Base-by-base conservation (phyloP, 2,888 invertebrate genomes). In the Euclidia mi region DNA sequence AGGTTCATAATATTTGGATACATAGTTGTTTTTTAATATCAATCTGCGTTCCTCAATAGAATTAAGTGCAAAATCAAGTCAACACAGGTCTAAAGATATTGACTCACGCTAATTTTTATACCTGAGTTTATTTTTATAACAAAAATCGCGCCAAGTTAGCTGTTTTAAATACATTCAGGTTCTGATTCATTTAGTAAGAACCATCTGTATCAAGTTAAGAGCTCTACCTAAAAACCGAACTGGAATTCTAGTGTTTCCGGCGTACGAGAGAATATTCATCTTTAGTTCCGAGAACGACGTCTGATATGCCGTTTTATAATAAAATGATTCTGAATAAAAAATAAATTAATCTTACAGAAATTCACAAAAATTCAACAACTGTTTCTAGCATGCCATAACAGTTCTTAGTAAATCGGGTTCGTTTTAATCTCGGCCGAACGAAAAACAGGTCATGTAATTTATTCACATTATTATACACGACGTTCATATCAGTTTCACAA, bases 111-210 rank as follows among this genome's bases (percentile, higher is more conserved):
- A 71, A 78, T 69, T 71, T 84, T 86, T 85, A 82, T 92, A 91
- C 92, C 92, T 91, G 91, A 74, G 88, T 82, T 90, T 91, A 89
- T 90, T 90, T 90, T 87, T 82, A 74, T 78, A 87, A 84, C 80
- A 85, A 83, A 85, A 84, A 79, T 74, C 63, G 70, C 67, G 75
- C 71, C 67, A 70, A 64, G 70, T 78, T 65, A 65, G 68, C 62
- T 78, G 60, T 70, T 76, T 72, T 70, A 72, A 77, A 76, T 74
- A 71, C 71, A 81, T 67, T 72, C 56, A 70, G 59, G 64, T 53
- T 48, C 67, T 76, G 81, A 78, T 57, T 81, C 77, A 77, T 67
- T 71, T 67, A 65, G 65, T 55, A 62, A 65, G 65, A 56, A 61
- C 56, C 61, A 64, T 45, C 41, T 62, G 45, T 50, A 55, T 51